Evolutionary conservation across 2,888 invertebrate species (phyloP).

Genomic region (Pardosa pseudoannulata): DNA sequence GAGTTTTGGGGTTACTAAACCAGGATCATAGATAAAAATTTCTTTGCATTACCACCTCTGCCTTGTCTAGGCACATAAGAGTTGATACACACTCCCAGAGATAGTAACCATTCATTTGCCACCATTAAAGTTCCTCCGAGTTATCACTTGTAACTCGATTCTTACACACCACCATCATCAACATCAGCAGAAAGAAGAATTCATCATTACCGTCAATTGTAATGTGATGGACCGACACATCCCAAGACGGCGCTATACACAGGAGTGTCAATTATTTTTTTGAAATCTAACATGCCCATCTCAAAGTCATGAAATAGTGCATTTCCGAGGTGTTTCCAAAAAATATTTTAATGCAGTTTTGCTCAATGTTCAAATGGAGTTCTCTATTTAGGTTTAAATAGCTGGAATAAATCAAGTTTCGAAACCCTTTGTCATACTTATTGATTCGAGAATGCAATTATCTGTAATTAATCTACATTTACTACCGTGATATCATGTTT

Average conservation of each 20-base stretch:
- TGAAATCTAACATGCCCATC: neutral
- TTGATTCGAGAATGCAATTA: no score
- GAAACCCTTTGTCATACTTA: no score
- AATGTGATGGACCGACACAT: conserved; percentile 30
- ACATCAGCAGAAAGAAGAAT: conserved; percentile 24
- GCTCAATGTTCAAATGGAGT: no score
- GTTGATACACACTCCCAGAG: neutral
- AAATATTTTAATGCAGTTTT: no score
- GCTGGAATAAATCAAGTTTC: no score
- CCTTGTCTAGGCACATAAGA: neutral
- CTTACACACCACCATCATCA: conserved; percentile 16
- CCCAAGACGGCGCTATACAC: neutral
- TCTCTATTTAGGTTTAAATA: no score
- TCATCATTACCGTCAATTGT: conserved; percentile 47
- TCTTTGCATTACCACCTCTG: neutral
- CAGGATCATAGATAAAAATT: neutral
- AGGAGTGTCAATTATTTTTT: neutral
- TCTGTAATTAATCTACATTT: no score
- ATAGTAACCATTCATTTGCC: conserved; percentile 55
- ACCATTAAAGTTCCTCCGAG: conserved; percentile 39
- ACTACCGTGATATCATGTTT: no score
- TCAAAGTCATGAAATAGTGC: no score
- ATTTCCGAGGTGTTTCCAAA: no score
- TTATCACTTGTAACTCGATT: conserved; percentile 7
- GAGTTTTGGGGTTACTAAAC: neutral